Conservation (phyloP, 2,113 vertebrate species). For the Colaptes auratus region DNA sequence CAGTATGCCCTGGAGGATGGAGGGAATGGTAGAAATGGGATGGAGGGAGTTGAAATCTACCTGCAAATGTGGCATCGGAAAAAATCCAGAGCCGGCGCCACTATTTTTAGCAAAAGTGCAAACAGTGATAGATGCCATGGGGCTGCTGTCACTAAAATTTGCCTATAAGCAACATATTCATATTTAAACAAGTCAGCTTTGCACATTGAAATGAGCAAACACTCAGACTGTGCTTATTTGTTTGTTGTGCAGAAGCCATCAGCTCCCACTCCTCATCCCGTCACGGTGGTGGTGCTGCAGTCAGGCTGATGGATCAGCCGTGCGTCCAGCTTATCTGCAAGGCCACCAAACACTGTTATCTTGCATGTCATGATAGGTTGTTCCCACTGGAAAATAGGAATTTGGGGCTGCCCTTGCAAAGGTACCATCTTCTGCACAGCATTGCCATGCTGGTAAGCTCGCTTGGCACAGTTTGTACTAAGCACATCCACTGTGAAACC, state of each 20-base stretch:
- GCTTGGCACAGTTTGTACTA: slow-evolving; percentile 39
- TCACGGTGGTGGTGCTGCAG: neutral
- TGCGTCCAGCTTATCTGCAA: slow-evolving; percentile 31
- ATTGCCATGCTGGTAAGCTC: slow-evolving; percentile 25
- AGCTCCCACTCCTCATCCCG: slow-evolving; percentile 28
- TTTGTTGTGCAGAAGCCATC: slow-evolving; percentile 59
- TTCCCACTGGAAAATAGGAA: neutral
- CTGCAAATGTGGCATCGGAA: slow-evolving; percentile 63
- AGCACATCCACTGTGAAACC: slow-evolving; percentile 50
- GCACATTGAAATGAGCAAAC: slow-evolving; percentile 65
- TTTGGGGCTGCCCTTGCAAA: slow-evolving; percentile 4
- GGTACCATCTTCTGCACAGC: neutral
- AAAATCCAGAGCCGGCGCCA: slow-evolving; percentile 34
- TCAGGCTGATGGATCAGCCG: neutral
- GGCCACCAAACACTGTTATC: neutral
- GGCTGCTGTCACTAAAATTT: slow-evolving; percentile 75
- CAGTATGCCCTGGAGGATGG: neutral
- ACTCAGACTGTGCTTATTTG: slow-evolving; percentile 53
- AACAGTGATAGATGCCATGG: slow-evolving; percentile 53
- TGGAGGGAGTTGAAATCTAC: slow-evolving; percentile 30
- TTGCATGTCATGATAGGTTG: neutral
- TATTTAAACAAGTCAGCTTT: slow-evolving; percentile 77
- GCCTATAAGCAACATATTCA: slow-evolving; percentile 72
- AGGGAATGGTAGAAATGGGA: neutral
- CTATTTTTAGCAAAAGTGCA: slow-evolving; percentile 78